These are phyloP conservation scores for Dorcus hopei DNA, from an alignment of 2,888 invertebrate genomes.

Conservation along the genomic window DNA sequence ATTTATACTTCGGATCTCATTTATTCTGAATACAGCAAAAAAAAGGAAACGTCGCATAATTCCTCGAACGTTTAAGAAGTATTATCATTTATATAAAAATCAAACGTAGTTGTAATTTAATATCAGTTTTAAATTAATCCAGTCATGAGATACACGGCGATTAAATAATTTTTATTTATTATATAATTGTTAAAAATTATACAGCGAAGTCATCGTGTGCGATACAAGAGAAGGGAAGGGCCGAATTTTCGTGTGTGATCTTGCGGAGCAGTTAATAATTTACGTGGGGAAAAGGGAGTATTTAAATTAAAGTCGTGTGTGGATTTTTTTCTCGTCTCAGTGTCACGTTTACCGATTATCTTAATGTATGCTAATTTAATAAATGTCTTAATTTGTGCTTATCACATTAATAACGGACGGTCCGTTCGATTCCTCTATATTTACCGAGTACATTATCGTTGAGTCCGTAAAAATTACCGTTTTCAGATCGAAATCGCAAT, in stretches of 20 bases:
- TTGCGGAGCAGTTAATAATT: conserved; percentile 17
- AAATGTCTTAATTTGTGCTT: conserved; percentile 21
- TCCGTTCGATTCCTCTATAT: too few species aligned
- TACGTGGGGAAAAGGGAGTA: conserved; percentile 16
- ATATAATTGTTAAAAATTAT: conserved; percentile 18
- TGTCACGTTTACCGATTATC: conserved; percentile 19
- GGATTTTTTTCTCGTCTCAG: conserved; percentile 1
- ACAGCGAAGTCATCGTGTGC: conserved; percentile 6
- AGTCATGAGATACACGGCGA: not conserved
- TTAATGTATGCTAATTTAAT: conserved; percentile 22
- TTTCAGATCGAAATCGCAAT: too few species aligned
- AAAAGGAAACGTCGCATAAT: not conserved
- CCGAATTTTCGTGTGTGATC: conserved; percentile 11
- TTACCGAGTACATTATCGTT: too few species aligned
- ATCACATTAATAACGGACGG: conserved; percentile 17
- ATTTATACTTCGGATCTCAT: not conserved
- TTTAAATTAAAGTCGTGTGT: conserved; percentile 7
- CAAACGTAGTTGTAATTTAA: not conserved
- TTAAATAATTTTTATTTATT: conserved; percentile 17
- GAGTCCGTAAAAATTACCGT: too few species aligned
- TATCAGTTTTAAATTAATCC: not conserved
- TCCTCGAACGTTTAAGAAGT: too few species aligned
- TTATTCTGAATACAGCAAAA: too few species aligned
- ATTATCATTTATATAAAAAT: not conserved
- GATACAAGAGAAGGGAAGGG: conserved; percentile 18